Evolutionary conservation across 2,888 invertebrate genomes (phyloP), one percentile per base, ranked within the genome.

Genomic region (Napeogenes inachia): DNA sequence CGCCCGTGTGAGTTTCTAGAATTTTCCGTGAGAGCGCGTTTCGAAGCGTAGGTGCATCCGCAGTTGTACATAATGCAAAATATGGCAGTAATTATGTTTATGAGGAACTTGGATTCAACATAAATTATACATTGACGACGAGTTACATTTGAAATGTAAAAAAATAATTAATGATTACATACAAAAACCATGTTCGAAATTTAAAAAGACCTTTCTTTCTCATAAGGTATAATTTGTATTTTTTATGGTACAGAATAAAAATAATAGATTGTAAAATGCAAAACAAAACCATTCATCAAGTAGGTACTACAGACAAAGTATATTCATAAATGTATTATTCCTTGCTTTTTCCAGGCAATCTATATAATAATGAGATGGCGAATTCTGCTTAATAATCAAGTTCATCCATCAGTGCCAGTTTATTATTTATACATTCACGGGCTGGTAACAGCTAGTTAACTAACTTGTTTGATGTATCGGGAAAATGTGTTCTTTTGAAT

Each of bases 391-490:
- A 70, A 67, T 67, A 70, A 70, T 62, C 67, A 64, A 68, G 62
- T 64, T 67, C 75, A 85, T 85, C 82, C 78, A 84, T 85, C 85
- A 85, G 76, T 81, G 82, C 75, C 83, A 78, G 53, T 69, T 65
- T 73, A 82, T 85, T 84, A 85, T 77, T 84, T 85, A 85, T 85
- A 81, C 84, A 85, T 84, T 81, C 83, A 73, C 71, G 58, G 62
- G 68, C 72, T 68, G 74, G 75, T 81, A 69, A 65, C 63, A 60
- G 59, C 65, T 32, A 38, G 47, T 53, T 33, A 45, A 45, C 56
- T 45, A 57, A 61, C 59, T 62, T 65, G 67, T 63, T 62, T 70
- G 65, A 68, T 68, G 64, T 63, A 70, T 70, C 62, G 63, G 60
- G 61, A 38, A 56, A 61, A 64, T 56, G 56, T 60, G 59, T 45